These are phyloP conservation scores for Hirtodrosophila histrioides DNA, from an alignment of 2,888 invertebrate genomes.

Conservation along the genomic window DNA sequence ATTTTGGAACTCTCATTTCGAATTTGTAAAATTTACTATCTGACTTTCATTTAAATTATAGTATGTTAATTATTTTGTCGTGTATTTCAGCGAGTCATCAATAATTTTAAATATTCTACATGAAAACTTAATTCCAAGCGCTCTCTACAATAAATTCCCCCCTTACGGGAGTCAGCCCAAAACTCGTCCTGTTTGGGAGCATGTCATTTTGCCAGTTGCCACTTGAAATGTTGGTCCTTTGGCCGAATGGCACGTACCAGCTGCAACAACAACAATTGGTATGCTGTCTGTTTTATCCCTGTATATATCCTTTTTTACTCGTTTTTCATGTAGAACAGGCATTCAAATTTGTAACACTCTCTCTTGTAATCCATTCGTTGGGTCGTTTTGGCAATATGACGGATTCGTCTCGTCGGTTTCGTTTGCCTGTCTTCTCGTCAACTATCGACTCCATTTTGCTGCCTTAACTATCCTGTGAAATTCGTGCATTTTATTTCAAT, in stretches of 20 bases:
- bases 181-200: slow-evolving; percentile 10
- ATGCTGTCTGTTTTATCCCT: slow-evolving; percentile 3
- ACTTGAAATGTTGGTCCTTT: slow-evolving; percentile 63
- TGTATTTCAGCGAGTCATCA: slow-evolving; percentile 28
- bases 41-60: background rate
- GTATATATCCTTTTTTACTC: too few relatives aligned
- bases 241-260: slow-evolving; percentile 66
- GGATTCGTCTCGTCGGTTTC: slow-evolving; percentile 39
- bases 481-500: slow-evolving; percentile 81
- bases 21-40: too few relatives aligned
- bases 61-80: too few relatives aligned
- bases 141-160: slow-evolving; percentile 9
- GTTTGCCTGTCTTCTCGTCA: slow-evolving; percentile 29
- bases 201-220: slow-evolving; percentile 59
- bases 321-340: slow-evolving; percentile 45
- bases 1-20: background rate
- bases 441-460: slow-evolving; percentile 13
- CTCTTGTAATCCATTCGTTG: slow-evolving; percentile 57
- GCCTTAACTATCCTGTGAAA: slow-evolving; percentile 39
- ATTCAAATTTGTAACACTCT: slow-evolving; percentile 69
- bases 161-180: slow-evolving; percentile 8
- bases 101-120: slow-evolving; percentile 57
- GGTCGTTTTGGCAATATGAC: slow-evolving; percentile 13
- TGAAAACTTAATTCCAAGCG: slow-evolving; percentile 57
- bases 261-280: slow-evolving; percentile 35